These are phyloP conservation scores for Mamestra brassicae DNA, from an alignment of 2,888 invertebrate genomes.

Conservation along the genomic window DNA sequence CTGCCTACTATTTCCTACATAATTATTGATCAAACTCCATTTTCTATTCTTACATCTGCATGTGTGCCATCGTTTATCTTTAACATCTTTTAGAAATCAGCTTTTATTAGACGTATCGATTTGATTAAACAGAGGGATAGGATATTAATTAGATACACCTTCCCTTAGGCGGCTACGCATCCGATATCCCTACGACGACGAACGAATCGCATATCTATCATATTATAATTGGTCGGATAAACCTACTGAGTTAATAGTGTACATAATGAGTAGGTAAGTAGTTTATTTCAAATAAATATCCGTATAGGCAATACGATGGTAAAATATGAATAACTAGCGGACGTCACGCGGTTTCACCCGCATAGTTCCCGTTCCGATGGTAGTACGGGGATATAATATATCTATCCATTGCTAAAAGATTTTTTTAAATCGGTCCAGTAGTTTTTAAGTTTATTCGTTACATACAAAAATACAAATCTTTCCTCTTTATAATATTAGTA, in stretches of 20 bases:
- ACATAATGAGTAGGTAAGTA: slow-evolving; percentile 12
- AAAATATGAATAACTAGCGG: no score
- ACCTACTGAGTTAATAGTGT: background rate
- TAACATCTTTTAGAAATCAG: background rate
- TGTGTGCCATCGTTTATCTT: background rate
- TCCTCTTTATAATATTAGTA: no score
- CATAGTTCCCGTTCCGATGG: no score
- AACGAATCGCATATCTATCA: slow-evolving; percentile 63
- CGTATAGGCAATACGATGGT: background rate
- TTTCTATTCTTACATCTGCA: background rate
- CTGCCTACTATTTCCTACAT: no score
- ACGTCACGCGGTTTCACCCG: no score
- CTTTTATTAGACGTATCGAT: slow-evolving; percentile 14
- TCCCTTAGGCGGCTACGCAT: slow-evolving; percentile 67
- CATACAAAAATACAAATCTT: no score
- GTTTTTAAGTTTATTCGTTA: no score
- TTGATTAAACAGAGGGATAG: slow-evolving; percentile 13
- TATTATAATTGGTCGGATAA: slow-evolving; percentile 55
- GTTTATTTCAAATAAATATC: background rate
- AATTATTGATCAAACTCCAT: background rate
- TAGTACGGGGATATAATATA: no score
- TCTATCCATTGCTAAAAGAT: no score
- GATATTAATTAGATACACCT: slow-evolving; percentile 39
- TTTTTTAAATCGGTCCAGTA: no score
- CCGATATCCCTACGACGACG: slow-evolving; percentile 53